A percentile compares a stretch with the other conserved stretches of the same genome.
Conservation (phyloP, 2,888 invertebrate genomes). For the Rhopalosiphum nymphaeae region DNA sequence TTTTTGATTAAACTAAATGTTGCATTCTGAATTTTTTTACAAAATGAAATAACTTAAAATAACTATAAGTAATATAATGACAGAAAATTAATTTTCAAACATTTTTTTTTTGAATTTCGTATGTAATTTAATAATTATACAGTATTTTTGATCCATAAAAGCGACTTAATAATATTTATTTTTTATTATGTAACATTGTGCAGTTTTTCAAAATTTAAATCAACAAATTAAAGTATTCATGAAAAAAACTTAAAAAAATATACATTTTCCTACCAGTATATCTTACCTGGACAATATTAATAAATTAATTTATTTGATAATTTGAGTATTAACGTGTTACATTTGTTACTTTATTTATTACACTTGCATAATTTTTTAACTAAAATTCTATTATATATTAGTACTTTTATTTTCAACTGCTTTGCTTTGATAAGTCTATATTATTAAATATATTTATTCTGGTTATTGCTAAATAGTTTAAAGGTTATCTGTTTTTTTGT, state of each 20-base stretch:
- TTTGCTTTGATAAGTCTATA: background rate
- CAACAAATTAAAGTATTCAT: too few species aligned
- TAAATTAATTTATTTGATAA: background rate
- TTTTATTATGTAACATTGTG: too few species aligned
- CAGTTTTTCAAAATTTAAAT: too few species aligned
- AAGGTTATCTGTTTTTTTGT: conserved; percentile 36
- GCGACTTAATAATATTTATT: too few species aligned
- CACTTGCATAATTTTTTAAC: background rate
- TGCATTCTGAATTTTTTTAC: background rate
- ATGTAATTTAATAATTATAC: too few species aligned
- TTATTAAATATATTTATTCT: background rate
- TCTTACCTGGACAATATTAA: background rate
- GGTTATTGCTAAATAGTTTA: conserved; percentile 11
- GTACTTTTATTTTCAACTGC: background rate
- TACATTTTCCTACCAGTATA: background rate
- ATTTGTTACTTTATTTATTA: background rate
- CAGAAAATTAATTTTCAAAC: too few species aligned
- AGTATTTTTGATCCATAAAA: too few species aligned
- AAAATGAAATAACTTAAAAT: background rate
- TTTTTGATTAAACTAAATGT: background rate
- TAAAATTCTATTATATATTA: background rate
- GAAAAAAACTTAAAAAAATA: too few species aligned
- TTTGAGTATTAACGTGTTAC: background rate
- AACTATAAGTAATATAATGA: background rate
- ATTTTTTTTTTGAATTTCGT: too few species aligned